phyloP scores from a whole-genome alignment of 1,140 invertebrate species.

The Cyclina sinensis region DNA sequence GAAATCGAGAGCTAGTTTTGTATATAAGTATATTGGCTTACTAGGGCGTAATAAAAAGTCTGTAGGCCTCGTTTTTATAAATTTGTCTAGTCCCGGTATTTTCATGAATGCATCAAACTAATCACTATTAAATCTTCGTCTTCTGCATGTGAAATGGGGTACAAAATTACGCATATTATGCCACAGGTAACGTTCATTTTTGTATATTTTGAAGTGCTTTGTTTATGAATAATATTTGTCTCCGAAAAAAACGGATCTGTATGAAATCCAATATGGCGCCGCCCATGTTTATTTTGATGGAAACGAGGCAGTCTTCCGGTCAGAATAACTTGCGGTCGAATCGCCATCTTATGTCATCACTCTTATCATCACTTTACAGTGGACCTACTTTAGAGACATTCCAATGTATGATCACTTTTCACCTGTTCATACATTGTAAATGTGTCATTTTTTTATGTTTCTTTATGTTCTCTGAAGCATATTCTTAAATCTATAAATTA shows the following conservation, averaged over 20 bases:
- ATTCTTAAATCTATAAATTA: background rate
- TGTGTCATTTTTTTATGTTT: background rate
- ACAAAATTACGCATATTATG: conserved; percentile 43
- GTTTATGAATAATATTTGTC: background rate
- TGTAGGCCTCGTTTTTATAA: conserved; percentile 24
- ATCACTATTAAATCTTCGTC: background rate
- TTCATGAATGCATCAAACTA: background rate
- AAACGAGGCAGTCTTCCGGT: conserved; percentile 50
- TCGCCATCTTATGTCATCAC: conserved; percentile 38
- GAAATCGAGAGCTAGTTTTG: conserved; percentile 28
- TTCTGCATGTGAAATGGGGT: conserved; percentile 32
- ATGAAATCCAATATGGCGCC: conserved; percentile 59
- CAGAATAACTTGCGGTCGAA: background rate
- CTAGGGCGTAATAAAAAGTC: conserved; percentile 33
- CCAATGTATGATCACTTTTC: conserved; percentile 51
- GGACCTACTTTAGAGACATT: conserved; percentile 57
- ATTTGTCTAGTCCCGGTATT: conserved; percentile 59
- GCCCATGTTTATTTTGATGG: conserved; percentile 37
- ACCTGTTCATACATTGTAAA: conserved; percentile 37
- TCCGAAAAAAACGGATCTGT: conserved; percentile 41
- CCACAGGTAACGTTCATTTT: background rate
- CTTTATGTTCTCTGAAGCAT: background rate
- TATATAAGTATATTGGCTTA: conserved; percentile 37
- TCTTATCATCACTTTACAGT: conserved; percentile 41
- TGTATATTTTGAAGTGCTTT: conserved; percentile 54